Percentiles rank a stretch among this genome's conserved stretches.
Evolutionary conservation across 2,888 invertebrate species (phyloP).

Genomic region (Agrypnus murinus): DNA sequence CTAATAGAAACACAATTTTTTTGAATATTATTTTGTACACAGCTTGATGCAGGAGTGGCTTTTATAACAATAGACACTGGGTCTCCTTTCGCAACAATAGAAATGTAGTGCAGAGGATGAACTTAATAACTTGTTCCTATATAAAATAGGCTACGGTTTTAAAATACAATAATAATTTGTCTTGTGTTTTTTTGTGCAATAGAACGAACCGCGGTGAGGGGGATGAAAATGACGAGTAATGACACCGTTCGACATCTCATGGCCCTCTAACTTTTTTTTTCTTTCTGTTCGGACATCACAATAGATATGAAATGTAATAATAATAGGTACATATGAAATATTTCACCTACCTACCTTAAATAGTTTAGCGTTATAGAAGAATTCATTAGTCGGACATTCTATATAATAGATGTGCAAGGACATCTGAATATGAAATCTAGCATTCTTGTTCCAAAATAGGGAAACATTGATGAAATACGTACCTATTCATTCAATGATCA

Average conservation of each 20-base stretch:
- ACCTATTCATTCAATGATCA: too few relatives aligned
- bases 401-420: conserved; percentile 19
- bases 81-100: conserved; percentile 48
- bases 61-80: conserved; percentile 37
- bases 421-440: conserved; percentile 21
- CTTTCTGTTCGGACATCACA: conserved; percentile 8
- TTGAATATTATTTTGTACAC: conserved; percentile 43
- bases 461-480: conserved; percentile 11
- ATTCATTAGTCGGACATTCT: conserved; percentile 20
- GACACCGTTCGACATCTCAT: conserved; percentile 34
- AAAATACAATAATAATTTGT: conserved; percentile 40
- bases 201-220: conserved; percentile 1
- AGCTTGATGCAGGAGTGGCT: conserved; percentile 46
- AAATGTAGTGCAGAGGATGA: conserved; percentile 46
- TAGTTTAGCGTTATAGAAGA: conserved; percentile 4
- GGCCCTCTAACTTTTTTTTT: conserved; percentile 14
- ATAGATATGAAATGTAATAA: not conserved
- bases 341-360: conserved; percentile 26
- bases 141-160: conserved; percentile 36
- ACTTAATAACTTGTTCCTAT: conserved; percentile 40
- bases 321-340: conserved; percentile 4
- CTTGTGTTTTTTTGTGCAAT: conserved; percentile 12
- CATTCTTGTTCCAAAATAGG: conserved; percentile 26
- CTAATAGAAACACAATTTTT: conserved; percentile 46
- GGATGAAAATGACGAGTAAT: conserved; percentile 27